Conservation (phyloP, 2,113 vertebrate species). For the Vidua macroura region DNA sequence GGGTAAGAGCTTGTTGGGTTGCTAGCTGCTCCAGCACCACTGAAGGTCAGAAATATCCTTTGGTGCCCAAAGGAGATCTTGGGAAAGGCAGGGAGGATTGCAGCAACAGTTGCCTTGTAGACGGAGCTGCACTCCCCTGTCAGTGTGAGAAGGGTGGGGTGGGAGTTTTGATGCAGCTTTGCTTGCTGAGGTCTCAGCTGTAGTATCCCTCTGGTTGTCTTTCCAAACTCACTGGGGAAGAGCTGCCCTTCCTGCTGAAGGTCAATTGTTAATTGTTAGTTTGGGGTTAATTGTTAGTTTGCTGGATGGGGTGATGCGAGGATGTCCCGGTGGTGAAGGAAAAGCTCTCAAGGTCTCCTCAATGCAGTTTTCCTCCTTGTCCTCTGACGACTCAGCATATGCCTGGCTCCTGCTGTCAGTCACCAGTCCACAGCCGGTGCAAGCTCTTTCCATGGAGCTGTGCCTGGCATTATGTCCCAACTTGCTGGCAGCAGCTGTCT, state of each 20-base stretch:
- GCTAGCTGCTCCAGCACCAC: background rate
- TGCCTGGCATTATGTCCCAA: background rate
- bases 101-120: background rate
- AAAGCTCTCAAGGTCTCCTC: background rate
- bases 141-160: background rate
- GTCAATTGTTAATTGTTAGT: background rate
- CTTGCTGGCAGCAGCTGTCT: background rate
- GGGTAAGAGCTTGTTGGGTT: background rate
- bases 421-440: background rate
- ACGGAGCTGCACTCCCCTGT: rapidly evolving
- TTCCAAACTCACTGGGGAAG: background rate
- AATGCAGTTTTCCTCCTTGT: background rate
- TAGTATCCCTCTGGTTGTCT: background rate
- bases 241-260: background rate
- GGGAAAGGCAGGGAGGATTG: background rate
- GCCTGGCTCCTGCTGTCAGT: rapidly evolving
- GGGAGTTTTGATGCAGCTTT: background rate
- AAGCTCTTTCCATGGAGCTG: background rate
- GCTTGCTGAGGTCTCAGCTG: background rate
- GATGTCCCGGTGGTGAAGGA: rapidly evolving
- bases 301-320: rapidly evolving
- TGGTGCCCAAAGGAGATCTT: background rate
- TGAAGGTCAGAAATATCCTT: background rate
- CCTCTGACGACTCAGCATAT: rapidly evolving
- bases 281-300: background rate